Percentiles rank a stretch among this genome's conserved stretches.
Evolutionary conservation across 2,113 vertebrate genomes (phyloP).

Genomic region (Pao palembangensis): DNA sequence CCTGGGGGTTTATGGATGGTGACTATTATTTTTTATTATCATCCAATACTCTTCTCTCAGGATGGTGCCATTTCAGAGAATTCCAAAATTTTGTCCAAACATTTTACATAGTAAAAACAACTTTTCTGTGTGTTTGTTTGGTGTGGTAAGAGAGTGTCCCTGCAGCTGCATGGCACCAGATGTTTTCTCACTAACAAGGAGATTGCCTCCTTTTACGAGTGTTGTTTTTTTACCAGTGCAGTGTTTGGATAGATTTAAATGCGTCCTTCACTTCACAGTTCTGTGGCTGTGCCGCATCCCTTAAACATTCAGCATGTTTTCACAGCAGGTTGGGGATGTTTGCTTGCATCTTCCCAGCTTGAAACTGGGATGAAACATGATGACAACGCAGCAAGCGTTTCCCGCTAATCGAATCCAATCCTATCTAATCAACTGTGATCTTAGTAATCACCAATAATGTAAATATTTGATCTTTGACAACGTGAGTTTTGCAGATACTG

Average conservation of each 20-base stretch:
- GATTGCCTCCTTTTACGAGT: neutral
- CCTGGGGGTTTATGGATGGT: neutral
- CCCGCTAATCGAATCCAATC: too few relatives aligned
- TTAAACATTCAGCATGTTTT: slow-evolving; percentile 14
- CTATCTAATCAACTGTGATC: too few relatives aligned
- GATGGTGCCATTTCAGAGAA: slow-evolving; percentile 4
- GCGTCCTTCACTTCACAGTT: slow-evolving; percentile 6
- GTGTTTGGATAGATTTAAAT: slow-evolving; percentile 8
- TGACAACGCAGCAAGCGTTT: neutral
- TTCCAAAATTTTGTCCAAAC: slow-evolving; percentile 14
- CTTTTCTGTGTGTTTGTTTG: too few relatives aligned
- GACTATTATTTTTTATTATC: neutral
- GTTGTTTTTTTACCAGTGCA: neutral
- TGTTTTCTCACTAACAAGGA: neutral
- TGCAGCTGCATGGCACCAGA: neutral
- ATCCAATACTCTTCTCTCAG: slow-evolving; percentile 2
- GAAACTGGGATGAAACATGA: slow-evolving; percentile 5
- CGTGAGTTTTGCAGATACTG: too few relatives aligned
- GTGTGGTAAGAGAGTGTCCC: too few relatives aligned
- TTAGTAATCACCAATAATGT: too few relatives aligned
- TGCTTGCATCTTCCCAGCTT: slow-evolving; percentile 15
- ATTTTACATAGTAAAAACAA: slow-evolving; percentile 1
- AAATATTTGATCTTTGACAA: too few relatives aligned
- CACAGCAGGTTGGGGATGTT: slow-evolving; percentile 6
- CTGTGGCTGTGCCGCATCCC: slow-evolving; percentile 3